Evolutionary conservation across 1,140 invertebrate species (phyloP).

Genomic region (Myzus persicae): DNA sequence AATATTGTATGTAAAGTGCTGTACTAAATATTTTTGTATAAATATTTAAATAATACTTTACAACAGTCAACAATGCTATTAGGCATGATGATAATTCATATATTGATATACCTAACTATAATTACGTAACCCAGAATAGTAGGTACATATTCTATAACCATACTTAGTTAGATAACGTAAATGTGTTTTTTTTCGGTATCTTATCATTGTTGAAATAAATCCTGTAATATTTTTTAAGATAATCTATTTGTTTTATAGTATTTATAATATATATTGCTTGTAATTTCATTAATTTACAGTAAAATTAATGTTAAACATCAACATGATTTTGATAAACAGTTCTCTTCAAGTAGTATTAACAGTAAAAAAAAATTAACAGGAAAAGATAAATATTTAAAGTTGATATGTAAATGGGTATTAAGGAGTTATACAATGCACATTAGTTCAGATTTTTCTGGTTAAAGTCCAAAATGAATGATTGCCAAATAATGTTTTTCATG

Average conservation of each 20-base stretch:
- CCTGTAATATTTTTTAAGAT: constrained; percentile 2
- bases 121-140: not conserved
- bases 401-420: constrained; percentile 43
- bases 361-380: constrained; percentile 5
- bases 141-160: not conserved
- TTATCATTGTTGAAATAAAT: constrained; percentile 4
- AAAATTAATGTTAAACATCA: not conserved
- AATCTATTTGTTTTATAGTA: constrained; percentile 16
- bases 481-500: constrained; percentile 35
- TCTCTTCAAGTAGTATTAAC: constrained; percentile 29
- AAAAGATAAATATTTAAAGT: constrained; percentile 33
- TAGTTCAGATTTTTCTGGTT: constrained; percentile 37
- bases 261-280: not conserved
- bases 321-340: constrained; percentile 1
- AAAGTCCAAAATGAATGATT: constrained; percentile 32
- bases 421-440: constrained; percentile 26
- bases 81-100: not conserved
- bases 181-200: not conserved
- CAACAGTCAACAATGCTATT: not conserved
- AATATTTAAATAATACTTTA: not conserved
- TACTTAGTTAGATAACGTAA: not conserved
- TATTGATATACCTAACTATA: not conserved
- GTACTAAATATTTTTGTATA: not conserved
- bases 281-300: constrained; percentile 3
- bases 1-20: not conserved